These are phyloP conservation scores for Mesorhabditis belari DNA, from an alignment of 2,888 invertebrate species.

Conservation along the genomic window DNA sequence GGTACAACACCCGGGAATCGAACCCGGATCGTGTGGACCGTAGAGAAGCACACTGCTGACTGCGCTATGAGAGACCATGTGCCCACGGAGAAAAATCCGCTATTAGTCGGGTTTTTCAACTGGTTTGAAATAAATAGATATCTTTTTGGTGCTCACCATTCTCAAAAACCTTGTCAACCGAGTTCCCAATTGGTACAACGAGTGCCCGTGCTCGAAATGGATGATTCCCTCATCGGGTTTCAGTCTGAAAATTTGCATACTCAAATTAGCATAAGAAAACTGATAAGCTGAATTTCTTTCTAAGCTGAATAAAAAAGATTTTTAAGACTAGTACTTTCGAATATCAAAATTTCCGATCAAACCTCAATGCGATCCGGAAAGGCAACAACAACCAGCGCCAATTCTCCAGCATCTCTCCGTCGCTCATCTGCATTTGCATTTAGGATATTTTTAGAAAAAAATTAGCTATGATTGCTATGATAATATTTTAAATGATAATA, in stretches of 20 bases:
- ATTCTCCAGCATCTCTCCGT: constrained; percentile 16
- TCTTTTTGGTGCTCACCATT: no score
- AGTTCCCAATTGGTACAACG: constrained; percentile 26
- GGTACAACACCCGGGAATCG: no score
- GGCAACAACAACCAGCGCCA: constrained; percentile 12
- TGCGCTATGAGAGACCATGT: no score
- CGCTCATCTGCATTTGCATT: constrained; percentile 9
- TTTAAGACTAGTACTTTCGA: background rate
- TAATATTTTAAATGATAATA: no score
- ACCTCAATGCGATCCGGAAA: background rate
- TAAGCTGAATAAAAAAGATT: constrained; percentile 6
- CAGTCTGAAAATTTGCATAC: background rate
- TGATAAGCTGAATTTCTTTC: constrained; percentile 10
- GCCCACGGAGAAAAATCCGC: no score
- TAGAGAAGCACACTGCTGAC: no score
- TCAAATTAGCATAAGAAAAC: background rate
- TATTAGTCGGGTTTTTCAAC: no score
- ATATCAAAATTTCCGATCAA: no score
- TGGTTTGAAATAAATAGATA: no score
- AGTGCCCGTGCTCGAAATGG: constrained; percentile 20
- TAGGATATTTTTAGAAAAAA: no score
- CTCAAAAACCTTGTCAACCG: constrained; percentile 19
- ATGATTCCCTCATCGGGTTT: background rate
- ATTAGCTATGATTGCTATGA: no score
- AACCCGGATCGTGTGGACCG: no score